Evolutionary conservation across 1,140 invertebrate genomes (phyloP).

Genomic region (Euwallacea similis): DNA sequence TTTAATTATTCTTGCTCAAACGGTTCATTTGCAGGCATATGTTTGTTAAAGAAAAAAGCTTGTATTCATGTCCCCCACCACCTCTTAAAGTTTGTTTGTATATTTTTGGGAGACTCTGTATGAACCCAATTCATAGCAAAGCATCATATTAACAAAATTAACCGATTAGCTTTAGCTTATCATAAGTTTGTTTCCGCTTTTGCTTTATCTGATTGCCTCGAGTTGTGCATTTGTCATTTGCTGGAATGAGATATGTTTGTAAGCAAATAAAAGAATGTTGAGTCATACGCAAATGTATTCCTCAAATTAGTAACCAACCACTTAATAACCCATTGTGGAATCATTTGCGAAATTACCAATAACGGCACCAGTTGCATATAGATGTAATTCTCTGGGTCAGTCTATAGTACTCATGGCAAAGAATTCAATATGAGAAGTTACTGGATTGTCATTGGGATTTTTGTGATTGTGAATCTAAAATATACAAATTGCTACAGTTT

Average conservation of each 20-base stretch:
- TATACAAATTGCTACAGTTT: conserved; percentile 20
- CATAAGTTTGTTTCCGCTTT: too few relatives aligned
- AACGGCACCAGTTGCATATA: neutral
- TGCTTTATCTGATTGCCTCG: too few relatives aligned
- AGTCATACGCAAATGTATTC: neutral
- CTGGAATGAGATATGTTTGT: too few relatives aligned
- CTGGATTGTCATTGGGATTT: neutral
- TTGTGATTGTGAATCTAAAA: neutral
- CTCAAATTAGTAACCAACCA: neutral
- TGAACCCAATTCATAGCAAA: too few relatives aligned
- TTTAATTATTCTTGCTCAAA: neutral
- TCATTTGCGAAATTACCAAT: neutral
- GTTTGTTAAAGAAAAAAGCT: too few relatives aligned
- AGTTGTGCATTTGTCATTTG: too few relatives aligned
- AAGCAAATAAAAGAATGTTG: neutral
- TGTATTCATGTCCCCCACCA: too few relatives aligned
- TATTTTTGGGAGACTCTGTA: too few relatives aligned
- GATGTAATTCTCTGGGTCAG: neutral
- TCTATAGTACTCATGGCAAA: neutral
- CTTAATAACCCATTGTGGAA: neutral
- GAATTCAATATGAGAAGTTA: neutral
- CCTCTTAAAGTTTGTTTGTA: neutral
- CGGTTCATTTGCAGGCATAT: too few relatives aligned
- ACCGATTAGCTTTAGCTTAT: too few relatives aligned
- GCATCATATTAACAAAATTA: too few relatives aligned